Evolutionary conservation across 2,888 invertebrate genomes (phyloP).

Genomic region (Andrena marginata): DNA sequence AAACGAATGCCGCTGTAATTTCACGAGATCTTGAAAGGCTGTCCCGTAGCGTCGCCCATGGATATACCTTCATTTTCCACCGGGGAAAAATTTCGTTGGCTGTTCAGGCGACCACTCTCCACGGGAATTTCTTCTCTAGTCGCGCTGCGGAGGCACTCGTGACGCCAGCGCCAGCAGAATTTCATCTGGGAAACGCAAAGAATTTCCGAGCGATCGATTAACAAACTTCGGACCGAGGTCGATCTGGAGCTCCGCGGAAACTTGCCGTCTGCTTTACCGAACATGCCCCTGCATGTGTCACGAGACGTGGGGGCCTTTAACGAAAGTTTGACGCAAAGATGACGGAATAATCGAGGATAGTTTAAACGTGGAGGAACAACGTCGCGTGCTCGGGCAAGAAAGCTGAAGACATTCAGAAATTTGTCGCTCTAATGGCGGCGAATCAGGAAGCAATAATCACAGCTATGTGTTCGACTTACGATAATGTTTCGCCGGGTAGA

Average conservation of each 20-base stretch:
- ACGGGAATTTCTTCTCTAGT: neutral
- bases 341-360: conserved; percentile 23
- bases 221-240: conserved; percentile 18
- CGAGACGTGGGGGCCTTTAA: conserved; percentile 10
- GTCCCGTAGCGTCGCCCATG: conserved; percentile 9
- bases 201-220: conserved; percentile 34
- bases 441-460: conserved; percentile 35
- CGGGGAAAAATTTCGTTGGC: conserved; percentile 24
- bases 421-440: conserved; percentile 17
- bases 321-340: conserved; percentile 2
- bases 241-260: neutral
- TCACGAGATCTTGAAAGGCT: conserved; percentile 36
- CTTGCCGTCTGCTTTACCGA: conserved; percentile 9
- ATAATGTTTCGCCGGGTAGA: conserved; percentile 17
- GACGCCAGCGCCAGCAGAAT: neutral
- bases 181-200: neutral
- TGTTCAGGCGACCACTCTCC: conserved; percentile 1
- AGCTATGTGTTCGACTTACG: neutral
- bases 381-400: neutral
- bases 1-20: conserved; percentile 42
- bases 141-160: too few species aligned
- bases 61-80: conserved; percentile 5
- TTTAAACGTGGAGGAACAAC: neutral
- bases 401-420: conserved; percentile 28
- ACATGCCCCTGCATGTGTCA: neutral